Conservation (phyloP, 1,140 invertebrate species). For the Megathymus violae region DNA sequence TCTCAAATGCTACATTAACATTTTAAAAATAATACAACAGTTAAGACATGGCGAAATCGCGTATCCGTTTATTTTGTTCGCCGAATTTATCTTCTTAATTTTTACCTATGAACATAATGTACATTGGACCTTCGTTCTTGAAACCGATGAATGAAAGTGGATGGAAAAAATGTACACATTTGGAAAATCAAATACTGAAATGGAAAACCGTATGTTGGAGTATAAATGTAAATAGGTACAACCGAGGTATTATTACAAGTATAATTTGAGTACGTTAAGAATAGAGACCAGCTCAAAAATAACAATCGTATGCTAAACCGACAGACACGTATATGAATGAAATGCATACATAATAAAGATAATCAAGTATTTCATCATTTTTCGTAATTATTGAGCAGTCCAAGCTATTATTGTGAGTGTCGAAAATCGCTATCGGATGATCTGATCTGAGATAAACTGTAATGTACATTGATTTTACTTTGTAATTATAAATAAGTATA, state of each 20-base stretch:
- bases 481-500: slow-evolving; percentile 20
- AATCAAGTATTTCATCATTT: slow-evolving; percentile 52
- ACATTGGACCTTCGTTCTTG: slow-evolving; percentile 79
- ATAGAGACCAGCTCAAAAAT: slow-evolving; percentile 79
- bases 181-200: slow-evolving; percentile 62
- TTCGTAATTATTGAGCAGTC: slow-evolving; percentile 34
- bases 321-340: slow-evolving; percentile 63
- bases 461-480: slow-evolving; percentile 24
- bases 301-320: slow-evolving; percentile 66
- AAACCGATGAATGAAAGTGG: slow-evolving; percentile 65
- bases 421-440: slow-evolving; percentile 11
- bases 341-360: slow-evolving; percentile 72
- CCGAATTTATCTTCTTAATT: slow-evolving; percentile 69
- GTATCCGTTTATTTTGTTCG: slow-evolving; percentile 51
- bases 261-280: slow-evolving; percentile 77
- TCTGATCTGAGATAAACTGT: slow-evolving; percentile 45
- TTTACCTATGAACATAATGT: slow-evolving; percentile 77
- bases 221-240: slow-evolving; percentile 56
- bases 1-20: slow-evolving; percentile 61
- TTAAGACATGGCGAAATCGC: slow-evolving; percentile 44
- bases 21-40: slow-evolving; percentile 57
- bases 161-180: slow-evolving; percentile 51
- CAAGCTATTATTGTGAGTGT: no score
- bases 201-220: slow-evolving; percentile 55
- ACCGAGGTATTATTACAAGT: slow-evolving; percentile 56